These are phyloP conservation scores for Protonemura montana DNA, from an alignment of 2,888 invertebrate species.

Conservation along the genomic window DNA sequence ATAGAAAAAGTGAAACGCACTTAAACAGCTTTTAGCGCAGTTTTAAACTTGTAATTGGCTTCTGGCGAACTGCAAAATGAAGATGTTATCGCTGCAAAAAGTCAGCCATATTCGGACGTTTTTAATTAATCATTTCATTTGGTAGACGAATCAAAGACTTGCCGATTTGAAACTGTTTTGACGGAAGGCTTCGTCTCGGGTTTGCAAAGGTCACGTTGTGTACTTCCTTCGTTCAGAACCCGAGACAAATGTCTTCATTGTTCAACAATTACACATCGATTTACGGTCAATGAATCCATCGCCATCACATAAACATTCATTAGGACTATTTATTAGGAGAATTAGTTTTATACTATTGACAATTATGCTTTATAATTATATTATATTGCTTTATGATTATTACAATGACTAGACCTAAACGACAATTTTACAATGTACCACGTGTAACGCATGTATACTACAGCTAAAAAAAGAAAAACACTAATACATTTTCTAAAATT, in stretches of 20 bases:
- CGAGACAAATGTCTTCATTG: not conserved
- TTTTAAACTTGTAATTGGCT: not conserved
- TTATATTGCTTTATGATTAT: no score
- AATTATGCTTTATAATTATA: no score
- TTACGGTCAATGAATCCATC: no score
- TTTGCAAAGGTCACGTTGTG: not conserved
- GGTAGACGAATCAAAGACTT: not conserved
- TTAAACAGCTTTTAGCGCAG: not conserved
- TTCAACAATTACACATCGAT: not conserved
- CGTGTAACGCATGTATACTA: no score
- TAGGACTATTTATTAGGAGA: no score
- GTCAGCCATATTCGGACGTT: not conserved
- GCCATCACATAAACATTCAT: no score
- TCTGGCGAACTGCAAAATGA: constrained; percentile 1
- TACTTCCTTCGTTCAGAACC: not conserved
- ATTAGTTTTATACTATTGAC: no score
- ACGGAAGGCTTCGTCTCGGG: not conserved
- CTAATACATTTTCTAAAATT: no score
- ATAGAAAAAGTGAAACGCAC: no score
- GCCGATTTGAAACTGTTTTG: not conserved
- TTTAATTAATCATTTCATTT: not conserved
- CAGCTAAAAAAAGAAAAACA: no score
- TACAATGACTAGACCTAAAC: no score
- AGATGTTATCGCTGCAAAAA: not conserved
- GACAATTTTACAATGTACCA: no score